These are phyloP conservation scores for Tyria jacobaeae DNA, from an alignment of 2,888 invertebrate genomes.

Conservation along the genomic window DNA sequence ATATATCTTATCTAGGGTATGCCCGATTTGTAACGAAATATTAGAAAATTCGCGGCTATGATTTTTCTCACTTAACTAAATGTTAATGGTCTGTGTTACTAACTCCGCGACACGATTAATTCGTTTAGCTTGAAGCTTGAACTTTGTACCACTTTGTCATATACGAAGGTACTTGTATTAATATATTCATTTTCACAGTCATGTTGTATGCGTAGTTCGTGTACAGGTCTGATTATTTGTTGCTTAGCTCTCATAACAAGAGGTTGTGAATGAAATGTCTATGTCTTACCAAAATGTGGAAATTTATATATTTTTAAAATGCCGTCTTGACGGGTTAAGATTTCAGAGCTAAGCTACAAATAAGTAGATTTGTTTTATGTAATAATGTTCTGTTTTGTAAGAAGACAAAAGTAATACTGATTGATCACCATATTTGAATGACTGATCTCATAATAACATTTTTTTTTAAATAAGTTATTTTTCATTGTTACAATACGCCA, in stretches of 20 bases:
- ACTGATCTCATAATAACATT: conserved; percentile 41
- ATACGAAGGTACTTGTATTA: conserved; percentile 36
- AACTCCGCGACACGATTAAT: conserved; percentile 50
- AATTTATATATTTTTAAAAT: conserved; percentile 1
- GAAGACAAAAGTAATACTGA: conserved; percentile 51
- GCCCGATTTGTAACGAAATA: conserved; percentile 39
- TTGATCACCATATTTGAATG: conserved; percentile 37
- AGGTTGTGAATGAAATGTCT: conserved; percentile 1
- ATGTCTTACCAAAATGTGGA: neutral
- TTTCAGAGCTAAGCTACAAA: conserved; percentile 30
- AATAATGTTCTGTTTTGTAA: conserved; percentile 39
- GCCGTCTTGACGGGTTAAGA: conserved; percentile 11
- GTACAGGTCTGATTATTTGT: conserved; percentile 39
- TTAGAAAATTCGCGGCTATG: conserved; percentile 51
- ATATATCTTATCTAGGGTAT: conserved; percentile 27
- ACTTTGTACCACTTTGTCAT: conserved; percentile 41
- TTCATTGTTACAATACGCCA: conserved; percentile 27
- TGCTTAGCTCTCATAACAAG: conserved; percentile 15
- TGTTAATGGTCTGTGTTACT: conserved; percentile 46
- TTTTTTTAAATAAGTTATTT: conserved; percentile 34
- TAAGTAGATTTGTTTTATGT: conserved; percentile 36
- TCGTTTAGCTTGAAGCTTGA: conserved; percentile 55
- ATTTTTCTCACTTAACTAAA: conserved; percentile 56
- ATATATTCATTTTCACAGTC: conserved; percentile 39
- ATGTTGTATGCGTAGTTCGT: conserved; percentile 32